Evolutionary conservation across 2,888 invertebrate species (phyloP).

Genomic region (Gryllus longicercus): DNA sequence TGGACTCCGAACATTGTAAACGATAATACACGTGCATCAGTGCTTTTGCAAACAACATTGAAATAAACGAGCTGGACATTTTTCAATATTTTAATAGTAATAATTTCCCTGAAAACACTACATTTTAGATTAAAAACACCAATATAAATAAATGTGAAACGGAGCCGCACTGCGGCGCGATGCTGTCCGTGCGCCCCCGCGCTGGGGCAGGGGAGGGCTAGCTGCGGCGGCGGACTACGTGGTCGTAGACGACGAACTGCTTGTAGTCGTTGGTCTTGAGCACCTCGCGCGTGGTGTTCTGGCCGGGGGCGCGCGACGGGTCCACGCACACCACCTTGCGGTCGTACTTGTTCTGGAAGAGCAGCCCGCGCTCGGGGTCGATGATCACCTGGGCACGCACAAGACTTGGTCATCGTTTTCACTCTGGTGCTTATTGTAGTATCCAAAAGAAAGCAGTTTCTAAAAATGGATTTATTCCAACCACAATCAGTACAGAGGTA

Average conservation of each 20-base stretch:
- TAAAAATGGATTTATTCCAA: no score
- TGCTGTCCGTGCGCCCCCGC: no score
- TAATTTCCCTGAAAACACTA: no score
- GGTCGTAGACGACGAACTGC: conserved; percentile 76
- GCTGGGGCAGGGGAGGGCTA: background rate
- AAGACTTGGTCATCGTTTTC: background rate
- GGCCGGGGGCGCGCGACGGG: conserved; percentile 59
- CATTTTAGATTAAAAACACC: background rate
- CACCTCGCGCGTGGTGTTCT: conserved; percentile 63
- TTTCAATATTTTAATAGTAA: no score
- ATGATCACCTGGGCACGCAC: conserved; percentile 54
- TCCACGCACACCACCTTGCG: conserved; percentile 72
- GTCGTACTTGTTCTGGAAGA: conserved; percentile 78
- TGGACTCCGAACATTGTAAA: no score
- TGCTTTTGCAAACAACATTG: no score
- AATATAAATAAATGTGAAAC: background rate
- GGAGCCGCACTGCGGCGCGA: no score
- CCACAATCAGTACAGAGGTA: no score
- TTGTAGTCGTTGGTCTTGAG: conserved; percentile 65
- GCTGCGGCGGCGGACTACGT: conserved; percentile 60
- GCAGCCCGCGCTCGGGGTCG: conserved; percentile 67
- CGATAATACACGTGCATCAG: no score
- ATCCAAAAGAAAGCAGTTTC: no score
- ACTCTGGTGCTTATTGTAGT: no score
- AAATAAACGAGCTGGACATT: no score